Evolutionary conservation across 2,113 vertebrate species (phyloP).

Genomic region (Motacilla alba): DNA sequence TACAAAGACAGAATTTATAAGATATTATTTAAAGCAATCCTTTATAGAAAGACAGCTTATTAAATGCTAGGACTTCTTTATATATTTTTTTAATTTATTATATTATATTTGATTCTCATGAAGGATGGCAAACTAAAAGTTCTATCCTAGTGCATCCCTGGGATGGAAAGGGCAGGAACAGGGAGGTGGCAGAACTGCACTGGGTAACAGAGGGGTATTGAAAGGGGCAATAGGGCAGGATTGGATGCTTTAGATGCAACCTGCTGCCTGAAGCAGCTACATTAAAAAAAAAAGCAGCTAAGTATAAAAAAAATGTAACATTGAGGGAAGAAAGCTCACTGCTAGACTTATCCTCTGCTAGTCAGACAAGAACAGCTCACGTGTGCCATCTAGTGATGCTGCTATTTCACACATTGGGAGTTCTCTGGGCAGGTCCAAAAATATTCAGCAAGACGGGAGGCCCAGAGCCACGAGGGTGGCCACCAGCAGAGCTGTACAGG

Average conservation of each 20-base stretch:
- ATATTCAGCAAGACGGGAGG: rapidly evolving
- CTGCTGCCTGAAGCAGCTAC: not conserved
- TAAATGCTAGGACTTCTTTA: not conserved
- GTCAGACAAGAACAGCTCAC: not conserved
- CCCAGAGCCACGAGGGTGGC: rapidly evolving
- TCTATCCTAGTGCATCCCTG: not conserved
- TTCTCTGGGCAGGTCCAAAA: not conserved
- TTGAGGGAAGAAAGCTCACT: not conserved
- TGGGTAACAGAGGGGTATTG: not conserved
- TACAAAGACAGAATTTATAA: not conserved
- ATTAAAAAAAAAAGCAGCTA: not conserved
- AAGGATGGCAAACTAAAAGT: not conserved
- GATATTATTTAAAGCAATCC: not conserved
- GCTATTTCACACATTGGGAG: rapidly evolving
- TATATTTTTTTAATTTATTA: not conserved
- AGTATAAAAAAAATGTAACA: rapidly evolving
- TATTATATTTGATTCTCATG: rapidly evolving
- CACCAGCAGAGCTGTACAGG: not conserved
- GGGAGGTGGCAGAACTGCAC: not conserved
- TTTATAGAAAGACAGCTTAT: not conserved
- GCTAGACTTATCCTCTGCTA: not conserved
- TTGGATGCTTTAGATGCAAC: not conserved
- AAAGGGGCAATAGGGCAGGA: rapidly evolving
- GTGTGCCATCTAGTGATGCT: constrained; percentile 36
- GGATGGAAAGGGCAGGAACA: not conserved